Percentiles rank a stretch among this genome's conserved stretches.
phyloP scores from a whole-genome alignment of 2,113 vertebrate species.

The Rhineura floridana region DNA sequence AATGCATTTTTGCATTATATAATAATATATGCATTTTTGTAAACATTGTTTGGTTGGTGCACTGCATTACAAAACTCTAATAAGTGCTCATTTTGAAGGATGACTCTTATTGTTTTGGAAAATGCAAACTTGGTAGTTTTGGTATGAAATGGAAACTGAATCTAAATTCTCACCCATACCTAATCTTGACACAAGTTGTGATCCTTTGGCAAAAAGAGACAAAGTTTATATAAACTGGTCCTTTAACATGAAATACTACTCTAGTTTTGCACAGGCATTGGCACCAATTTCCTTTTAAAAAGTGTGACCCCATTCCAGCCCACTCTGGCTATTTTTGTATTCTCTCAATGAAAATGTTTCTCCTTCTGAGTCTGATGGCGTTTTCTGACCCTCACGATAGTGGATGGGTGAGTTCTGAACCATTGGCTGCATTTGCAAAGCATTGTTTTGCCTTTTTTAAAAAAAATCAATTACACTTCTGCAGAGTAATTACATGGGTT shows the following conservation, averaged over 20 bases:
- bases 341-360: constrained; percentile 44
- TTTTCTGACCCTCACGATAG: not conserved
- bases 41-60: no score
- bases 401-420: constrained; percentile 52
- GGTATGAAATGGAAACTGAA: no score
- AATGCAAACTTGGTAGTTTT: no score
- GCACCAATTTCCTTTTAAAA: constrained; percentile 15
- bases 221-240: no score
- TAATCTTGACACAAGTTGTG: no score
- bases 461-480: constrained; percentile 58
- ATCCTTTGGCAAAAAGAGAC: no score
- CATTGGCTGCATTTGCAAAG: constrained; percentile 42
- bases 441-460: constrained; percentile 34
- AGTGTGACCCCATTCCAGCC: constrained; percentile 32
- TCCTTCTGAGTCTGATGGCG: constrained; percentile 33
- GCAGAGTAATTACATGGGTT: constrained; percentile 38
- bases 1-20: no score
- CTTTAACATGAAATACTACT: not conserved
- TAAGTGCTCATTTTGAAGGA: no score
- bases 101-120: no score
- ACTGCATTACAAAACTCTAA: no score
- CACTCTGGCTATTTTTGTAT: constrained; percentile 41
- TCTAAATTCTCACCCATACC: no score
- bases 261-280: not conserved
- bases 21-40: no score